Evolutionary conservation across 2,888 invertebrate species (phyloP), one percentile per base, ranked within the genome.

Genomic region (Spisula solida): DNA sequence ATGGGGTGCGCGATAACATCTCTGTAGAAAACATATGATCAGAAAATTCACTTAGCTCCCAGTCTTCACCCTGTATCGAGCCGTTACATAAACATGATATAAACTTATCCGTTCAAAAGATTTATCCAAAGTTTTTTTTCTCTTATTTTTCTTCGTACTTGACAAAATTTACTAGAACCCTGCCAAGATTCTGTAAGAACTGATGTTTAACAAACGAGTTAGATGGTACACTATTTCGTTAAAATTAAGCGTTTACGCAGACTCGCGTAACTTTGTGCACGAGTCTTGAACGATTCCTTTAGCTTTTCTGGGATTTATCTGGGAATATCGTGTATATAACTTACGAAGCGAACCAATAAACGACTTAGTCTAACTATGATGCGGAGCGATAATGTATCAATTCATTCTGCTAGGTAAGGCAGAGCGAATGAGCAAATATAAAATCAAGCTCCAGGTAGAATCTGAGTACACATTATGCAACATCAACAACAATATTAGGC

Each of bases 131-230:
- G 51, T 51, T 16, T 51, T 51, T 51, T 51, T 51, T 51, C 41
- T 51, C 16, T 4, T 51, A 51, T 5, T 51, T 51, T 75, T 75
- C 34, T 25, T 51, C 78, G 84, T 51, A 29, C 75, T 84, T 51
- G 84, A 75, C 51, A 78, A 31, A 84, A 84, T n/a, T 75, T 78
- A n/a, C 31, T 18, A 75, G 16, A 48, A 82, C 51, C 78, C 29
- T 85, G 82, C 88, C 85, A 85, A 85, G 31, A 82, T 88, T 88
- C 78, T 20, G 51, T 79, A 78, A 85, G 79, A 55, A 79, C 85
- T 60, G 82, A 48, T 82, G 51, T 78, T 60, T 5, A 88, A 88
- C 82, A 88, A 41, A 70, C 82, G 78, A 25, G 47, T 82, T 88
- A 82, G 82, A 66, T 66, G 25, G 25, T 10, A 66, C 25, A 25